Conservation (phyloP, 35 echinoderm and acorn worm genomes). For the Hemicentrotus pulcherrimus region DNA sequence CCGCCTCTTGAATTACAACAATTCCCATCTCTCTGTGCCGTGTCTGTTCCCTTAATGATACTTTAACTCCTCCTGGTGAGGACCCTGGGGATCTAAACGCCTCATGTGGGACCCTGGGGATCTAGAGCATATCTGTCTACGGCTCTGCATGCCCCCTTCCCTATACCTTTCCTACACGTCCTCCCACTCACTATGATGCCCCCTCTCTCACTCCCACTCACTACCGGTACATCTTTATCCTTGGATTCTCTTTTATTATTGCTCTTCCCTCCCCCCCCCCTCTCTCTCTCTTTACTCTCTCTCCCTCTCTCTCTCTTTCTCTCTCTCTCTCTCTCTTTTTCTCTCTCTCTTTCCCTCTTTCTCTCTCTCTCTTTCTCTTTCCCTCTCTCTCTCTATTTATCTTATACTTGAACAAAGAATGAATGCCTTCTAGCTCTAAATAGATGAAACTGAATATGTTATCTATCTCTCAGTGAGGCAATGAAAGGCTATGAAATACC, state of each 20-base stretch:
- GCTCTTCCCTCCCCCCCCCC: too few species aligned
- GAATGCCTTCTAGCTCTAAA: too few species aligned
- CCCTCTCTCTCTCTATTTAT: too few species aligned
- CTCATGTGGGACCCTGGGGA: neutral
- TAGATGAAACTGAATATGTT: too few species aligned
- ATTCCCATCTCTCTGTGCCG: neutral
- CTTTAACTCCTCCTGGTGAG: neutral
- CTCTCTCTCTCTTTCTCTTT: neutral
- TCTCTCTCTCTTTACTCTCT: neutral
- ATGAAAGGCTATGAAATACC: neutral
- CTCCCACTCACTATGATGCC: neutral
- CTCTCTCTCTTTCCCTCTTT: neutral
- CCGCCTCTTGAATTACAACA: slow-evolving; percentile 10
- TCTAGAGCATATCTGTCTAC: neutral
- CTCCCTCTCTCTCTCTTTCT: neutral
- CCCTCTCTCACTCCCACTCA: neutral
- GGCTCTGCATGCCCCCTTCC: neutral
- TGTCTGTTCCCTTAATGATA: neutral
- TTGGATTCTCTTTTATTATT: neutral
- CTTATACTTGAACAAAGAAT: too few species aligned
- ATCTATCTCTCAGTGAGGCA: neutral
- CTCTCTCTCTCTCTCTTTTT: neutral
- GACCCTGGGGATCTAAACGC: neutral
- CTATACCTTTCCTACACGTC: neutral
- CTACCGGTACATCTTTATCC: neutral